phyloP scores from a whole-genome alignment of 2,113 vertebrate species.

The Hippolais icterina region DNA sequence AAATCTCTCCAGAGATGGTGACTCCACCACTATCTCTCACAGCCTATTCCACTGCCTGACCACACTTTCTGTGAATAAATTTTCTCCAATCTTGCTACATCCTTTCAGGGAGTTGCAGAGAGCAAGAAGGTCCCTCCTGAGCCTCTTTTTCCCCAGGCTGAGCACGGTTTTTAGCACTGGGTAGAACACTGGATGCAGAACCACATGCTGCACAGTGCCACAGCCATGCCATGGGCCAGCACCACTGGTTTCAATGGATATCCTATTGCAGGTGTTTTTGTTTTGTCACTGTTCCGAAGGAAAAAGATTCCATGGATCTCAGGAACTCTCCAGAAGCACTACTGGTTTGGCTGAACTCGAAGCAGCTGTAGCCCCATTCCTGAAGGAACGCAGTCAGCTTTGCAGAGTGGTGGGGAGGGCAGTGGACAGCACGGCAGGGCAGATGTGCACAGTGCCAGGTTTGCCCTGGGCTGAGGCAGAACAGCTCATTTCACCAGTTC shows the following conservation, averaged over 20 bases:
- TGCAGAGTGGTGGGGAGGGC: background rate
- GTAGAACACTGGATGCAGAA: background rate
- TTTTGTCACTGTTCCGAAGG: background rate
- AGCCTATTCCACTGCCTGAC: background rate
- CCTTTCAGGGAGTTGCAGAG: background rate
- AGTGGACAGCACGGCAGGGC: background rate
- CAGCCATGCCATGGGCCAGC: accelerated
- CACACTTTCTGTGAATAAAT: background rate
- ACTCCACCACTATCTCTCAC: background rate
- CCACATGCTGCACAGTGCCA: accelerated
- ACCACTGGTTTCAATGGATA: background rate
- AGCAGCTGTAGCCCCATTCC: background rate
- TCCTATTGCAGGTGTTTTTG: background rate
- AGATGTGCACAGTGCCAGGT: background rate
- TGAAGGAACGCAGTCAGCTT: accelerated
- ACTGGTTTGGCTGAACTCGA: accelerated
- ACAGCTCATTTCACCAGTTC: background rate
- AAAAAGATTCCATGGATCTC: background rate
- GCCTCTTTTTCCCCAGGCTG: background rate
- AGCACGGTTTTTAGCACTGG: background rate
- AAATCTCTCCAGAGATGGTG: background rate
- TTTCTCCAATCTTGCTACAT: background rate
- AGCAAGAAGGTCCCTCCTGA: background rate
- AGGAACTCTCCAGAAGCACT: background rate
- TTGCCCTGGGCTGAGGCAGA: background rate